Percentiles rank a stretch among this genome's conserved stretches.
Evolutionary conservation across 2,888 invertebrate genomes (phyloP).

Genomic region (Seira sanloemensis): DNA sequence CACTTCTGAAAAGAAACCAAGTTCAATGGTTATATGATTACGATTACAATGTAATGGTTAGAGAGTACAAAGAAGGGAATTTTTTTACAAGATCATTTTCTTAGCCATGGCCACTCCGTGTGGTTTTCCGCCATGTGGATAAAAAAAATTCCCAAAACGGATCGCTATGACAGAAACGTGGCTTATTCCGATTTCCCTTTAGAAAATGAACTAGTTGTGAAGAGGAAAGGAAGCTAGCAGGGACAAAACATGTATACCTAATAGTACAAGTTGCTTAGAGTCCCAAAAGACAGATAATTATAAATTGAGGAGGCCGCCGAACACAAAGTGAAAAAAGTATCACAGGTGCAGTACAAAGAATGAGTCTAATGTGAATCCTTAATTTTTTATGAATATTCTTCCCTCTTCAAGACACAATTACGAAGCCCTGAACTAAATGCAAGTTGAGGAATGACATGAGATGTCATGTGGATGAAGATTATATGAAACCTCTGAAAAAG

Average conservation of each 20-base stretch:
- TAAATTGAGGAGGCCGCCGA: neutral
- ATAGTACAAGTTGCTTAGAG: neutral
- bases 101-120: neutral
- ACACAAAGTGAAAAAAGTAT: neutral
- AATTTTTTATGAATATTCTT: neutral
- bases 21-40: constrained; percentile 10
- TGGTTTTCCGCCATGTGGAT: neutral
- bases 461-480: constrained; percentile 28
- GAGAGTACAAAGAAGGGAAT: neutral
- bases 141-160: neutral
- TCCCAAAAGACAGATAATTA: too few species aligned
- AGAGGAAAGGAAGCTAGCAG: neutral
- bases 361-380: neutral
- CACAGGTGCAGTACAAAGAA: neutral
- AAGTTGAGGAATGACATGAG: constrained; percentile 48
- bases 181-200: neutral
- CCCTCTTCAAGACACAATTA: neutral
- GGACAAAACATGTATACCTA: neutral
- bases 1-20: constrained; percentile 9
- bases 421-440: neutral
- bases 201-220: neutral
- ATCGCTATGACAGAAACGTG: neutral
- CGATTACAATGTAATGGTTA: neutral
- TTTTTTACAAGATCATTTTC: neutral
- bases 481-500: constrained; percentile 51